Base-by-base conservation (phyloP, 2,113 vertebrate genomes). In the Thymallus thymallus region DNA sequence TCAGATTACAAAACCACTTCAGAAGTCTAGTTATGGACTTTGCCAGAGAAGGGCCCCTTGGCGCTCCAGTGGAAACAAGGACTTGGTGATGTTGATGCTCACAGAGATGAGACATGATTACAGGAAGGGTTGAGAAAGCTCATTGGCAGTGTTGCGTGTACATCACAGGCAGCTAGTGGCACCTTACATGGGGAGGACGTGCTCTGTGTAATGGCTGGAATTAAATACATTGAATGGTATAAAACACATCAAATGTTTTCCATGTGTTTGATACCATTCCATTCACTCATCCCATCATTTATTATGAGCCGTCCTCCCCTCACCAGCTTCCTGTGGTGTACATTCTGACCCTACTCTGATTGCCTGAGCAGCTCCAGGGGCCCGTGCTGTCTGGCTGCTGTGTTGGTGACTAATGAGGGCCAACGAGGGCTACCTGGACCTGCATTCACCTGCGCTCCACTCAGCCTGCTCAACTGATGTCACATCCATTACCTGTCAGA, bases 381-480 rank as follows among this genome's bases (percentile, higher is more conserved):
- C 48, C 7, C 6, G 18, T 56, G 58, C n/a, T 51, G 23, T n/a
- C 20, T 9, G 64, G 29, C 18, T 20, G 64, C 16, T 69, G 56
- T 80, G 30, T 74, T 51, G 70, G 55, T 35, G 73, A 32, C 58
- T 68, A 73, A 83, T 9, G 22, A 73, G 22, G 75, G 77, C 73
- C 26, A 13, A 58, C 74, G 60, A 72, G 69, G 72, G 55, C 66
- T 69, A 41, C 82, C 76, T 41, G 13, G 58, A 46, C 56, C 60
- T 82, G 81, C 65, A 72, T 79, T 76, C 86, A 86, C 85, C 84
- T 88, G 77, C 71, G 56, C 78, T 86, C 70, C 76, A 68, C 76
- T 84, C 67, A 82, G 60, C 78, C 79, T 65, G 29, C 71, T 73
- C 69, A 81, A 63, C 18, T 69, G 58, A 85, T 85, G 78, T 78